Conservation (phyloP, 2,888 invertebrate species). For the Phyllotreta cruciferae region DNA sequence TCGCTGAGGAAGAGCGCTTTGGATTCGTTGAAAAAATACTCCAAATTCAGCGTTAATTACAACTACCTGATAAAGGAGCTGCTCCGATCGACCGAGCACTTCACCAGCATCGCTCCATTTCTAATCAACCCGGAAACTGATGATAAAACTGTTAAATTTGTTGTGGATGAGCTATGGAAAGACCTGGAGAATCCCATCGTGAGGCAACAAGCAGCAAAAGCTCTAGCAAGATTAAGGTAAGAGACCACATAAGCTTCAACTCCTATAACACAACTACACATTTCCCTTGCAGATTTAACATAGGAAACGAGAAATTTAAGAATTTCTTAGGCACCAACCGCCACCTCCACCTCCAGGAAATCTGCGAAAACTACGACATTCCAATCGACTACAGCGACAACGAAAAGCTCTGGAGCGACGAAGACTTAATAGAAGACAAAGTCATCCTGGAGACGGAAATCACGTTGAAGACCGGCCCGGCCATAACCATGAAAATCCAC, state of each 20-base stretch:
- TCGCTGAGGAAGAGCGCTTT: slow-evolving; percentile 82
- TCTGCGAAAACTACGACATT: slow-evolving; percentile 68
- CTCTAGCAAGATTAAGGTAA: slow-evolving; percentile 71
- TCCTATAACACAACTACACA: slow-evolving; percentile 47
- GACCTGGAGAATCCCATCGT: slow-evolving; percentile 29
- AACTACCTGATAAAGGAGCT: slow-evolving; percentile 72
- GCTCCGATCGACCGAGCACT: slow-evolving; percentile 71
- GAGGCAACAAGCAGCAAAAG: slow-evolving; percentile 71
- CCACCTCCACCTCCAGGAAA: slow-evolving; percentile 65
- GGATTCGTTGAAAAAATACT: slow-evolving; percentile 77
- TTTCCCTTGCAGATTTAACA: slow-evolving; percentile 40
- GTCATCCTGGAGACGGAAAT: slow-evolving; percentile 85
- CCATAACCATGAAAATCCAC: slow-evolving; percentile 83
- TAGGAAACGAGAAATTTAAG: slow-evolving; percentile 72
- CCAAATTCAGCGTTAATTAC: slow-evolving; percentile 71
- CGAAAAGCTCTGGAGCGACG: slow-evolving; percentile 30
- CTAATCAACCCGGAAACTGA: slow-evolving; percentile 32
- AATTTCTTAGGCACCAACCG: slow-evolving; percentile 55
- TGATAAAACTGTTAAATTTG: slow-evolving; percentile 31
- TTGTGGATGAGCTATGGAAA: slow-evolving; percentile 36
- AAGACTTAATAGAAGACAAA: slow-evolving; percentile 62
- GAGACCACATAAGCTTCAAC: slow-evolving; percentile 43
- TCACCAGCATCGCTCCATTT: slow-evolving; percentile 59
- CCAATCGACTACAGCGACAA: slow-evolving; percentile 41
- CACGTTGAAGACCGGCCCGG: slow-evolving; percentile 79